Evolutionary conservation across 2,888 invertebrate species (phyloP).

Genomic region (Diarsia brunnea): DNA sequence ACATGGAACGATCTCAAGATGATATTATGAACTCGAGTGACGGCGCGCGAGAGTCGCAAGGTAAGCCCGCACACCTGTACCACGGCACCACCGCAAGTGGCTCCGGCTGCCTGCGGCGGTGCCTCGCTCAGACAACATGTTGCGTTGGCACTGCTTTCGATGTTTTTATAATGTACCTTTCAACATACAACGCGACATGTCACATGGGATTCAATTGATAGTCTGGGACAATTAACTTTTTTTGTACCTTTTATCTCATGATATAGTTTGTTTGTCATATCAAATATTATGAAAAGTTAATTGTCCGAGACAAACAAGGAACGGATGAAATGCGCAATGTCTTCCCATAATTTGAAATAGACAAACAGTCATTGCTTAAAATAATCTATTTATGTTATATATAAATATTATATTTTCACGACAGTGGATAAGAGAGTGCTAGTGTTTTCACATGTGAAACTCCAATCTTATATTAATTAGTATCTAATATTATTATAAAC

Average conservation of each 20-base stretch:
- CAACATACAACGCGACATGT: constrained; percentile 79
- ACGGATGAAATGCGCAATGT: constrained; percentile 91
- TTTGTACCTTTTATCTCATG: constrained; percentile 3
- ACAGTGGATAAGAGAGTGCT: constrained; percentile 89
- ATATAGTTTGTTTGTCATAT: background rate
- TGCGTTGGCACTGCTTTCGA: constrained; percentile 76
- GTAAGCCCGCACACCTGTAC: constrained; percentile 91
- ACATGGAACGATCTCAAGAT: constrained; percentile 96
- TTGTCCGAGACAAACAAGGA: constrained; percentile 87
- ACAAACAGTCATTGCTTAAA: constrained; percentile 88
- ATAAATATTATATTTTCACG: constrained; percentile 87
- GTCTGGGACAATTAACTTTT: constrained; percentile 85
- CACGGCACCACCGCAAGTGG: constrained; percentile 61
- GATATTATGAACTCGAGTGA: constrained; percentile 97
- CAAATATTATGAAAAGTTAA: constrained; percentile 76
- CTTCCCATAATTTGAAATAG: constrained; percentile 90
- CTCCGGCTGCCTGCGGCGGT: constrained; percentile 63
- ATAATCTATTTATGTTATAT: constrained; percentile 86
- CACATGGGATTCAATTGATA: constrained; percentile 83
- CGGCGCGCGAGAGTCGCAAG: constrained; percentile 97
- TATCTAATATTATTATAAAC: constrained; percentile 89
- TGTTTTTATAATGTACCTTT: constrained; percentile 56
- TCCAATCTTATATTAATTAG: constrained; percentile 86
- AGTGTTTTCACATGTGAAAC: constrained; percentile 91
- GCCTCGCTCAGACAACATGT: constrained; percentile 76